Evolutionary conservation across 2,797 vertebrate species (phyloP), one percentile per base, ranked within the genome.

Genomic region (Molossus alvarezi): DNA sequence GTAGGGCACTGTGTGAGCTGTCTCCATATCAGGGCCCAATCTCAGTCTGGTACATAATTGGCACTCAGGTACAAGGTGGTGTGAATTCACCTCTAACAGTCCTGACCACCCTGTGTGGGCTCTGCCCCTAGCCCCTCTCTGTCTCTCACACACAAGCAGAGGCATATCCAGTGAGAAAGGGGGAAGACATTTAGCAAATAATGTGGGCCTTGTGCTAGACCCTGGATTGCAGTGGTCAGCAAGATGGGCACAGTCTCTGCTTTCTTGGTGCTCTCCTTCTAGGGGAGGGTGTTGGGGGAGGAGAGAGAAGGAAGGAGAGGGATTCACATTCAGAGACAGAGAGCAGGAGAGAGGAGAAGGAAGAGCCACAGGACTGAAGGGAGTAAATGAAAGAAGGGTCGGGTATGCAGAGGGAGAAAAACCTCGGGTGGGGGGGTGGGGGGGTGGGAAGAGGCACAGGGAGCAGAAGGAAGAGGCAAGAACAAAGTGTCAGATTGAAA

Each of bases 401-500:
- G 67, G 58, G 45, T 58, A 29, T 37, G 69, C 29, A 13, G 77
- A 69, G 5, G 25, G 77, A 72, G 64, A 37, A 88, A 45, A 72
- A 51, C 6, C 12, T n/a, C 20, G 67, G 33, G 33, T 2, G 33
- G 33, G 33, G 33, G 33, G 69, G 58, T 15, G 55, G 45, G 69
- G 64, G 20, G 55, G 45, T 37, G 51, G 64, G 58, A 45, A 29
- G 25, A 83, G 77, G 58, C 51, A 37, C 58, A 91, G 37, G 72
- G 23, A 93, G 45, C 85, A 21, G 77, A 75, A 72, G 25, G 81
- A 83, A 80, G 88, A 89, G 58, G 57, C 62, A 69, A 75, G 95
- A 90, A 80, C 71, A 17, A 45, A 93, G 83, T 75, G 45, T 94
- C 77, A 84, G 90, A n/a, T 41, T 41, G 71, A 88, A 82, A 79